These are phyloP conservation scores for Chaetodon trifascialis DNA, from an alignment of 2,113 vertebrate genomes.

Conservation along the genomic window DNA sequence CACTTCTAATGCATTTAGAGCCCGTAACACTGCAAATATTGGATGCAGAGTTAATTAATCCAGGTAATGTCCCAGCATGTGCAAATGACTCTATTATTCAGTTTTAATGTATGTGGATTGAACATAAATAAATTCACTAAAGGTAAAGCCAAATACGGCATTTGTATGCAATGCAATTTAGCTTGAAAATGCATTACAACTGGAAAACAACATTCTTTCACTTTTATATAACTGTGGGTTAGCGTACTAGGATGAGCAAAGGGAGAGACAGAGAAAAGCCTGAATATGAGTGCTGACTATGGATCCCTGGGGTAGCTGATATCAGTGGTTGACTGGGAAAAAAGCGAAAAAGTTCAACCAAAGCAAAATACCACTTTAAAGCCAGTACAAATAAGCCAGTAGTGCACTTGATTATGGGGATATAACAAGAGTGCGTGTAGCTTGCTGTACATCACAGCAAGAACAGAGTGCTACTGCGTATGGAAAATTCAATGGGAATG, in stretches of 20 bases:
- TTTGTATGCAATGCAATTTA: constrained; percentile 46
- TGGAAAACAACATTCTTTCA: constrained; percentile 42
- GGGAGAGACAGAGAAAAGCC: constrained; percentile 29
- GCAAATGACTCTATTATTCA: constrained; percentile 55
- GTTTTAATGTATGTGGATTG: constrained; percentile 60
- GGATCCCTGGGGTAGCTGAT: constrained; percentile 59
- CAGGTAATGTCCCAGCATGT: constrained; percentile 50
- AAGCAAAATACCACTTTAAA: constrained; percentile 69
- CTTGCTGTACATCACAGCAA: constrained; percentile 45
- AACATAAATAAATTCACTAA: constrained; percentile 56
- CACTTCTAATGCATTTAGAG: constrained; percentile 40
- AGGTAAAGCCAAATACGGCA: constrained; percentile 35
- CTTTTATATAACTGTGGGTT: constrained; percentile 30
- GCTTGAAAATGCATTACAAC: constrained; percentile 33
- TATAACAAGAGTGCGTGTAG: constrained; percentile 43
- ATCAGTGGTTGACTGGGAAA: constrained; percentile 47
- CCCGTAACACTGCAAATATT: constrained; percentile 26
- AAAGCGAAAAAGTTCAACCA: constrained; percentile 61
- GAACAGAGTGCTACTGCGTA: constrained; percentile 32
- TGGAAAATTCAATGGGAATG: constrained; percentile 52
- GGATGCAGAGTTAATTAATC: constrained; percentile 46
- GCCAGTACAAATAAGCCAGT: constrained; percentile 60
- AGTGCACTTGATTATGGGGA: constrained; percentile 53
- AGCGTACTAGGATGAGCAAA: constrained; percentile 35
- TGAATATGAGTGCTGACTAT: constrained; percentile 63